phyloP scores from a whole-genome alignment of 2,113 vertebrate species.

The Syrmaticus mikado region DNA sequence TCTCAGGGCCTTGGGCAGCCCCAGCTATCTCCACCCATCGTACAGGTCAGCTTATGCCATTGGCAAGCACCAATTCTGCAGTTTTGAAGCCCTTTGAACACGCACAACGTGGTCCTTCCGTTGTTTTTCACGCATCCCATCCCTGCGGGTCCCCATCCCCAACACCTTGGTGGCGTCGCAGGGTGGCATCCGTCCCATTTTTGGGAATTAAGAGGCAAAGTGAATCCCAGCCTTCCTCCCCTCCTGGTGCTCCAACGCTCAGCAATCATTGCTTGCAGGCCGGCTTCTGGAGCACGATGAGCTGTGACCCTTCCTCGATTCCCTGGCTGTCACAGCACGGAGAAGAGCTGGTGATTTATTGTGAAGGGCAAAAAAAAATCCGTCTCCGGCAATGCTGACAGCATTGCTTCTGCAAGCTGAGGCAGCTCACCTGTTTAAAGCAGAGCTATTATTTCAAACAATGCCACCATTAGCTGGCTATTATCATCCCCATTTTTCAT shows the following conservation, averaged over 20 bases:
- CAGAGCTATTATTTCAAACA: conserved; percentile 29
- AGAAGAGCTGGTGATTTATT: conserved; percentile 29
- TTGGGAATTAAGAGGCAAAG: not conserved
- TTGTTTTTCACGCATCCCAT: not conserved
- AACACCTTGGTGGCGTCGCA: too few species aligned
- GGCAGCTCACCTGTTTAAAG: conserved; percentile 34
- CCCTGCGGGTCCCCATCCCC: not conserved
- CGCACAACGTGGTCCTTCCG: accelerated
- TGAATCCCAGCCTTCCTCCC: accelerated
- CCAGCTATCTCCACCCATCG: accelerated
- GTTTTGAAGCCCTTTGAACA: accelerated
- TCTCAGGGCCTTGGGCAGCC: not conserved
- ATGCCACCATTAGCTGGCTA: conserved; percentile 8
- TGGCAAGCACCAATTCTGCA: not conserved
- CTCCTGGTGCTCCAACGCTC: not conserved
- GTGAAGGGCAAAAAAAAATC: not conserved
- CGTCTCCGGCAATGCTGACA: not conserved
- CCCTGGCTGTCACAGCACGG: not conserved
- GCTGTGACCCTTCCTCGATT: accelerated
- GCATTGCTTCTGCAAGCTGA: not conserved
- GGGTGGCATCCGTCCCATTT: not conserved
- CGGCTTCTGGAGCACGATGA: not conserved
- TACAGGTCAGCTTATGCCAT: not conserved
- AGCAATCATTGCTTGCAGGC: not conserved
- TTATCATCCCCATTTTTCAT: conserved; percentile 32